Evolutionary conservation across 2,888 invertebrate species (phyloP).

Genomic region (Lasioglossum malachurum): DNA sequence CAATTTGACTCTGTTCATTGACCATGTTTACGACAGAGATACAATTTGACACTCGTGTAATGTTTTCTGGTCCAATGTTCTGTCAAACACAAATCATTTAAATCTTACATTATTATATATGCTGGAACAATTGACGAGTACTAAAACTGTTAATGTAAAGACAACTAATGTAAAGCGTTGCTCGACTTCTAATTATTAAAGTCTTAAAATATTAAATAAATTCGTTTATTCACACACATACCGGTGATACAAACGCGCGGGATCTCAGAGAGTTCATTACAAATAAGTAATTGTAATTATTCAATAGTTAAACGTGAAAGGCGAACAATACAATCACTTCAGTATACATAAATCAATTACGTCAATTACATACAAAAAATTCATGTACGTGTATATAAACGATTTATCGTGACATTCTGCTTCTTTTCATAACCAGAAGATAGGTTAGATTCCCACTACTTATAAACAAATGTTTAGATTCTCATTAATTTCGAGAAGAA

Average conservation of each 20-base stretch:
- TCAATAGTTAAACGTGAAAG: background rate
- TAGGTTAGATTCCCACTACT: background rate
- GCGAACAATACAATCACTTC: background rate
- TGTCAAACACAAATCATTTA: background rate
- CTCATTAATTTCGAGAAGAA: background rate
- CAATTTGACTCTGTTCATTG: slow-evolving; percentile 65
- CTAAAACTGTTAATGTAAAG: background rate
- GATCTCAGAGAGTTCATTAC: background rate
- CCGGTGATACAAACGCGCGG: background rate
- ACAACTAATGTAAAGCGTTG: background rate
- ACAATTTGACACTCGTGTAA: background rate
- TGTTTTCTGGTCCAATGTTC: background rate
- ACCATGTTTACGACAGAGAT: slow-evolving; percentile 26
- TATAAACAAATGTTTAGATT: background rate
- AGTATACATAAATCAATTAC: background rate
- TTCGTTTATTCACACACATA: background rate
- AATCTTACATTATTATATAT: background rate
- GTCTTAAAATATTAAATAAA: background rate
- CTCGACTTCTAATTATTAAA: background rate
- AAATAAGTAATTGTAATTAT: background rate
- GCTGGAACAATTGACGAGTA: background rate
- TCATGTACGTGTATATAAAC: background rate
- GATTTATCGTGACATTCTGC: background rate
- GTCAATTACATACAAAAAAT: background rate
- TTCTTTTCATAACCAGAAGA: background rate